phyloP scores from a whole-genome alignment of 2,797 vertebrate species.

The Melanogrammus aeglefinus region DNA sequence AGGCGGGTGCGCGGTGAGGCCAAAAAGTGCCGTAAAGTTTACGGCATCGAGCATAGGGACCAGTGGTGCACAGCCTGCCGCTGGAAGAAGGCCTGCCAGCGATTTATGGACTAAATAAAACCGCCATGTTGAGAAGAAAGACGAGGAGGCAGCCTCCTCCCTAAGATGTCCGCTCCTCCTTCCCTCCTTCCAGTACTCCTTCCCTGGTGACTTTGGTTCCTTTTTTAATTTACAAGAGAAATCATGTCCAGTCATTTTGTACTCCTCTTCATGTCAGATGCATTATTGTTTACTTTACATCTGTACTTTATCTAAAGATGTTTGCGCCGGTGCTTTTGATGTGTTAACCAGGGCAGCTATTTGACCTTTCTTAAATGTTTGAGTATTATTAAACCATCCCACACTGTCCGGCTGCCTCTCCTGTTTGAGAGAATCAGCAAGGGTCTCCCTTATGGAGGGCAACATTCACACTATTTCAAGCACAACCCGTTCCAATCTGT shows the following conservation, averaged over 20 bases:
- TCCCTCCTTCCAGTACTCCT: constrained; percentile 8
- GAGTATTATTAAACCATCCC: neutral
- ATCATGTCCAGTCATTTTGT: neutral
- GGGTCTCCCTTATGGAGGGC: neutral
- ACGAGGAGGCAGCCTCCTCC: neutral
- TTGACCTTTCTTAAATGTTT: constrained; percentile 22
- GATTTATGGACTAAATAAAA: constrained; percentile 82
- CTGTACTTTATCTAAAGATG: constrained; percentile 27
- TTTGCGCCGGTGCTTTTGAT: constrained; percentile 33
- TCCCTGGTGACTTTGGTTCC: constrained; percentile 9
- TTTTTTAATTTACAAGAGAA: neutral
- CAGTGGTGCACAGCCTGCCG: constrained; percentile 92
- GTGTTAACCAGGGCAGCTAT: constrained; percentile 41
- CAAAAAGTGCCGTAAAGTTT: constrained; percentile 91
- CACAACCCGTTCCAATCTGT: neutral
- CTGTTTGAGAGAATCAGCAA: neutral
- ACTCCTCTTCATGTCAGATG: neutral
- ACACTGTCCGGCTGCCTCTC: neutral
- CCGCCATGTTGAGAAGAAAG: neutral
- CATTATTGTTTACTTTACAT: constrained; percentile 31
- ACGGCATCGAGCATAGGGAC: constrained; percentile 87
- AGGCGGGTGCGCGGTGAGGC: constrained; percentile 89
- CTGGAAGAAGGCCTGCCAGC: constrained; percentile 93
- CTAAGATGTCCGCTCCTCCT: neutral
- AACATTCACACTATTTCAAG: neutral